Evolutionary conservation across 2,797 vertebrate species (phyloP).

Genomic region (Pogonophryne albipinna): DNA sequence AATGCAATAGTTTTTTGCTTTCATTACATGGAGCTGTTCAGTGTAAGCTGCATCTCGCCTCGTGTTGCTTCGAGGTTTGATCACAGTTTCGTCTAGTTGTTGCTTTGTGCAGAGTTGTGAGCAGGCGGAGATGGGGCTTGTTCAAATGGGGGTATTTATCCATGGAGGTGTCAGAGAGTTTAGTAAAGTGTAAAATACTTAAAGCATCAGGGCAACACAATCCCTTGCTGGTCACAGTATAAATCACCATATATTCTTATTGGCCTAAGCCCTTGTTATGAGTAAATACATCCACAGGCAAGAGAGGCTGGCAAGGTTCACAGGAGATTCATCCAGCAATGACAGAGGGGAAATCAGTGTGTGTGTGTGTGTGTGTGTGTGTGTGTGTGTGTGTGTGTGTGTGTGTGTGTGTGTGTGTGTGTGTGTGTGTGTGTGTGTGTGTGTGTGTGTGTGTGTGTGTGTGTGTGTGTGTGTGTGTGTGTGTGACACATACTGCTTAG

Average conservation of each 20-base stretch:
- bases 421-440: constrained; percentile 36
- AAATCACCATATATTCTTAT: constrained; percentile 88
- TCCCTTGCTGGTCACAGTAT: constrained; percentile 83
- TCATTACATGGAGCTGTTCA: background rate
- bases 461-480: constrained; percentile 6
- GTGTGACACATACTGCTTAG: constrained; percentile 69
- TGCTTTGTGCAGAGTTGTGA: constrained; percentile 50
- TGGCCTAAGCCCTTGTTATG: constrained; percentile 87
- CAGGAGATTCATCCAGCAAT: constrained; percentile 76
- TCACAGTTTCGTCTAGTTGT: constrained; percentile 62
- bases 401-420: constrained; percentile 43
- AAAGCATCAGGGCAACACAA: constrained; percentile 83
- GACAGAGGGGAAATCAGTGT: constrained; percentile 55
- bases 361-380: constrained; percentile 36
- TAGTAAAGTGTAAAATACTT: constrained; percentile 87
- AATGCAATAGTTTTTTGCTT: background rate
- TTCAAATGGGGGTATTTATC: constrained; percentile 65
- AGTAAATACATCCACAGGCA: constrained; percentile 85
- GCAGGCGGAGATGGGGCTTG: constrained; percentile 41
- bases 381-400: constrained; percentile 34
- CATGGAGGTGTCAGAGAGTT: constrained; percentile 78
- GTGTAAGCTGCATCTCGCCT: constrained; percentile 16
- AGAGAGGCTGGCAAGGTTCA: constrained; percentile 79
- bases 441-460: constrained; percentile 1
- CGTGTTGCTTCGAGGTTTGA: constrained; percentile 22